Evolutionary conservation across 2,113 vertebrate species (phyloP).

Genomic region (Anseranas semipalmata): DNA sequence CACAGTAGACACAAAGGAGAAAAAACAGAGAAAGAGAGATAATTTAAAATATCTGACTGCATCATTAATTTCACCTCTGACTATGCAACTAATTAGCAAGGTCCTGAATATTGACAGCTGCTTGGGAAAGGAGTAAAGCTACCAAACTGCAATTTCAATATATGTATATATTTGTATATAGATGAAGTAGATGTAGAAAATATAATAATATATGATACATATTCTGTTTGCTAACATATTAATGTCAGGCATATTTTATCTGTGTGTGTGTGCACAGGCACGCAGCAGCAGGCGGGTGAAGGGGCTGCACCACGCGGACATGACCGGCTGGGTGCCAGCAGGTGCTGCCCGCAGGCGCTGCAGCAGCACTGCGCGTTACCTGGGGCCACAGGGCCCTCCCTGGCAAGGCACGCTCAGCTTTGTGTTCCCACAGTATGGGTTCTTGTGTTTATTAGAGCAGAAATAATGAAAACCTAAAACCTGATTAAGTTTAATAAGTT

Average conservation of each 20-base stretch:
- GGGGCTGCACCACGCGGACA: too few species aligned
- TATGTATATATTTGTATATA: too few species aligned
- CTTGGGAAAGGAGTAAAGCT: background rate
- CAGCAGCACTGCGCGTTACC: background rate
- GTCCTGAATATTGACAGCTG: background rate
- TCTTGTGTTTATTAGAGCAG: conserved; percentile 30
- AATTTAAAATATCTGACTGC: background rate
- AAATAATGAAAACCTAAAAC: conserved; percentile 5
- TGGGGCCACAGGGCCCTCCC: background rate
- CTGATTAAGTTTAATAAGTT: background rate
- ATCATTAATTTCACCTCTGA: background rate
- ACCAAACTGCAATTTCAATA: background rate
- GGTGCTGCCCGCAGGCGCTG: background rate
- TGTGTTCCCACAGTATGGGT: background rate
- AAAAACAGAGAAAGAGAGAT: background rate
- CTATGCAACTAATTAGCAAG: background rate
- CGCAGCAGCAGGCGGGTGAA: background rate
- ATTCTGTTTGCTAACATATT: background rate
- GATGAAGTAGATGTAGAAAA: background rate
- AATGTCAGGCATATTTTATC: background rate
- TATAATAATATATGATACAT: background rate
- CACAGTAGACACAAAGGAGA: background rate
- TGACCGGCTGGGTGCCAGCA: background rate
- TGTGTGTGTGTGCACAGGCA: rapidly evolving
- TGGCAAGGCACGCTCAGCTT: background rate